A percentile compares a stretch with the other conserved stretches of the same genome.
phyloP scores from a whole-genome alignment of 2,888 invertebrate genomes.

The Scaptomyza reducta region DNA sequence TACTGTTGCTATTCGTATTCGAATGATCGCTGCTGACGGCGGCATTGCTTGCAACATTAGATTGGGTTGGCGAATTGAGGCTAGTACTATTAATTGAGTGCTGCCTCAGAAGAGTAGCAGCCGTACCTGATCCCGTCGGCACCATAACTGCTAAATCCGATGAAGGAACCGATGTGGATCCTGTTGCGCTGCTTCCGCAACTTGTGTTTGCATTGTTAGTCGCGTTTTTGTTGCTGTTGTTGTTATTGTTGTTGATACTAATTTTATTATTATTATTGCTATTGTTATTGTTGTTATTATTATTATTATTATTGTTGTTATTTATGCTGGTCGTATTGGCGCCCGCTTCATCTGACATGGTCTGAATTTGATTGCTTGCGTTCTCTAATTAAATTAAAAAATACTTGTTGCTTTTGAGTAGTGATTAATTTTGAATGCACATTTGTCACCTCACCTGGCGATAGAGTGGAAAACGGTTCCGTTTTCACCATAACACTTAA shows the following conservation, averaged over 20 bases:
- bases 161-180: background rate
- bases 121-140: background rate
- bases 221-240: background rate
- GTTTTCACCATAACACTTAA: constrained; percentile 39
- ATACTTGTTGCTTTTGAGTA: background rate
- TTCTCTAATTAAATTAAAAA: constrained; percentile 27
- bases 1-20: constrained; percentile 55
- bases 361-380: constrained; percentile 44
- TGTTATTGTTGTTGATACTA: background rate
- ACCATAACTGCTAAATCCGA: background rate
- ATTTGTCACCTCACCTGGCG: constrained; percentile 50
- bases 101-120: background rate
- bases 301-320: constrained; percentile 11
- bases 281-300: constrained; percentile 16
- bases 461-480: constrained; percentile 46
- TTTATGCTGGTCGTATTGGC: constrained; percentile 31
- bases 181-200: background rate
- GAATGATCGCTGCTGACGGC: constrained; percentile 47
- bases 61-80: constrained; percentile 45
- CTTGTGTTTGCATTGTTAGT: background rate
- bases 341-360: constrained; percentile 58
- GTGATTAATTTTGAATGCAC: background rate
- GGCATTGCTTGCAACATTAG: constrained; percentile 29
- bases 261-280: constrained; percentile 1
- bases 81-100: constrained; percentile 7